phyloP scores from a whole-genome alignment of 1,140 invertebrate genomes.

The Drosophila insularis region DNA sequence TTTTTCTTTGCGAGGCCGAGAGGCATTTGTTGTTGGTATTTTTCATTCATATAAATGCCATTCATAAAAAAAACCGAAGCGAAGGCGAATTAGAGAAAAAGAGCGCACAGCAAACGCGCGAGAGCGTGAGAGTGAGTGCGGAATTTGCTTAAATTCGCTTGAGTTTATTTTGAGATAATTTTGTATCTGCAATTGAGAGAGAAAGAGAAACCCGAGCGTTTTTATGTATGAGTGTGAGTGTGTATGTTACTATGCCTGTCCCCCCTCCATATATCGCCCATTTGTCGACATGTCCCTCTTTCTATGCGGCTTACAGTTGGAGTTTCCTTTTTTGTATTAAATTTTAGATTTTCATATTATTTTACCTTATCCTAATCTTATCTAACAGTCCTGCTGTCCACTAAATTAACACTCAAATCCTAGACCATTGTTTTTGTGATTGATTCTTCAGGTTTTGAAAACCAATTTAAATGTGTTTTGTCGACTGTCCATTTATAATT shows the following conservation, averaged over 20 bases:
- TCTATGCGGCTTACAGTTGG: not conserved
- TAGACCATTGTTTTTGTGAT: constrained; percentile 47
- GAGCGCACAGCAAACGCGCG: not conserved
- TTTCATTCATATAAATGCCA: constrained; percentile 78
- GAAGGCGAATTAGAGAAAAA: constrained; percentile 35
- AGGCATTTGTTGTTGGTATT: constrained; percentile 34
- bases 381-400: not conserved
- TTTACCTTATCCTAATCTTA: constrained; percentile 30
- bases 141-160: constrained; percentile 39
- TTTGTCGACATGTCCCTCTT: not conserved
- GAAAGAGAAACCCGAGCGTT: not conserved
- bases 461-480: too few relatives aligned
- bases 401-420: not conserved
- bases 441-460: not conserved
- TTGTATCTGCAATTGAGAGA: constrained; percentile 11
- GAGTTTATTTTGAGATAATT: constrained; percentile 37
- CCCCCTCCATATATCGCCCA: not conserved
- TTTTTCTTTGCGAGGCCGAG: constrained; percentile 49
- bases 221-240: constrained; percentile 28
- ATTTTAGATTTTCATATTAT: not conserved
- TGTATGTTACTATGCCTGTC: constrained; percentile 2
- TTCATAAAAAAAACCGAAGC: constrained; percentile 58
- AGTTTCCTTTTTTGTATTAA: constrained; percentile 36
- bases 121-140: not conserved
- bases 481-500: too few relatives aligned